Evolutionary conservation across 2,113 vertebrate genomes (phyloP), one percentile per base, ranked within the genome.

Genomic region (Eretmochelys imbricata): DNA sequence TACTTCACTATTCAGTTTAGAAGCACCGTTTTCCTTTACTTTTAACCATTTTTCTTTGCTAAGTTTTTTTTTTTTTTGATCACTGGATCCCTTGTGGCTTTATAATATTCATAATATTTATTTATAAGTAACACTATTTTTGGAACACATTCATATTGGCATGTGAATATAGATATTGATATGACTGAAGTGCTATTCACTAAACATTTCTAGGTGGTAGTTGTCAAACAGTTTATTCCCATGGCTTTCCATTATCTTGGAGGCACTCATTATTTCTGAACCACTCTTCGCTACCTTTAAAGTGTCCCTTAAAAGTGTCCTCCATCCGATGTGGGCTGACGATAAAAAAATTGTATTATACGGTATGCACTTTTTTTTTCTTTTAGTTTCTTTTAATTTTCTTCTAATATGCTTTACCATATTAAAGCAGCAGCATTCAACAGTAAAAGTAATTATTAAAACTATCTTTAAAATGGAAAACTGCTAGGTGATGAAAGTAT

Each of bases 211-310:
- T 82, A 31, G 19, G 89, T 95, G 91, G 5, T 24, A 42, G 84
- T 62, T 69, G 27, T 93, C 82, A 95, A 95, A 72, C 12, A 89
- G 62, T 11, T 90, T 19, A 82, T 90, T 95, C 87, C 91, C 25
- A 5, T 1, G 4, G 27, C 65, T 6, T 51, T n/a, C 48, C 5
- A 85, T 85, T 59, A 88, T 5, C 80, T 88, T 91, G 82, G 89
- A 88, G 6, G 0, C 25, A 55, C 16, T 87, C 90, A 83, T 31
- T 27, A 82, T 54, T 55, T 25, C 38, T 54, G 38, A 89, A 42
- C 19, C 48, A 48, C 31, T 89, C 27, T 55, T n/a, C 35, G 29
- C 75, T 90, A 91, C 80, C 38, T 84, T 48, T 87, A 24, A 51
- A n/a, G n/a, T n/a, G n/a, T n/a, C n/a, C n/a, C n/a, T 94, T 94